Evolutionary conservation across 2,888 invertebrate species (phyloP), one percentile per base, ranked within the genome.

Genomic region (Cyaniris semiargus): DNA sequence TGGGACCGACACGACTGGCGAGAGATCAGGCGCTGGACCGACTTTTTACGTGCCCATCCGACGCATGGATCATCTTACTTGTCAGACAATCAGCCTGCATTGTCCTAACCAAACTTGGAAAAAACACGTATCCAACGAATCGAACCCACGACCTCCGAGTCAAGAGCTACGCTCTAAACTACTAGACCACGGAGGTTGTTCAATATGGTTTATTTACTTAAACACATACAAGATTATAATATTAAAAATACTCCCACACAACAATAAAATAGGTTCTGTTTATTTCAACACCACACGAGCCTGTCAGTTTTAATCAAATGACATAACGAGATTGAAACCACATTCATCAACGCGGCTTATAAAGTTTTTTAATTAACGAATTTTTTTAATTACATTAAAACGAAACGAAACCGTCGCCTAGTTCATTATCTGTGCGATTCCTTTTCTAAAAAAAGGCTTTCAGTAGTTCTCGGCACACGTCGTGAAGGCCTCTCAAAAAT

Each of bases 401-500:
- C 78, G 79, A 79, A 80, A 81, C 76, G 80, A 79, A 81, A 78
- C 81, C 78, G 81, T 79, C 79, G 84, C 83, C 82, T 81, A 80
- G 83, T 89, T 92, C 89, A 91, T 91, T 90, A 91, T 89, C 86
- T 85, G 82, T 82, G 84, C 81, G 80, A 81, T 66, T 66, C 66
- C 66, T 66, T 66, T 31, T 66, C 27, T 66, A 66, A 66, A 66
- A 66, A 66, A 66, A 66, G 31, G 66, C 27, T 66, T 66, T 66
- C 66, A 66, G 27, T 86, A 86, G 85, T 84, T 86, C 86, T 87
- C 87, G 86, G 89, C 87, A 88, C 87, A 84, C 87, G 88, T 86
- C 88, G 88, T 87, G 86, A 84, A 90, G 91, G 86, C 90, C 92
- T 89, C 92, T 93, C 92, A 93, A 93, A 93, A 92, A 93, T 93